Base-by-base conservation (phyloP, 2,113 vertebrate species). In the Chlamydotis undulata region DNA sequence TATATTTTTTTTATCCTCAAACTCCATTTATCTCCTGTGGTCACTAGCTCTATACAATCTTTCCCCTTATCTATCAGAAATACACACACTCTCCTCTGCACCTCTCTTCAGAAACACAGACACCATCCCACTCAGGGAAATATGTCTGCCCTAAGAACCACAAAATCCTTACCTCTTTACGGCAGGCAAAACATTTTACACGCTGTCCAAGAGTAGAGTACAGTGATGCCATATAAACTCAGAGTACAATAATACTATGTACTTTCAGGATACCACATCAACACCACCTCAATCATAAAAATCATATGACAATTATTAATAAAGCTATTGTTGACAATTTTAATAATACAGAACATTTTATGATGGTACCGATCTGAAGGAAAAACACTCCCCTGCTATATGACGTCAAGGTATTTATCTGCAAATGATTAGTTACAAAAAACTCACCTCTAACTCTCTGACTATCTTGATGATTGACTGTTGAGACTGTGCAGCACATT, bases 401-500 rank as follows among this genome's bases (percentile, higher is more conserved):
- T 83, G 7, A 83, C 55, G 12, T 31, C 10, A 75, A 89, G 59
- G 12, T 61, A 75, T 57, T 88, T 39, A 90, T 28, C 49, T 53
- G 25, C 31, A 18, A 80, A 76, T 41, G n/a, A 61, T 65, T 37
- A 83, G 55, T 53, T 65, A 47, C 4, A 69, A n/a, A 70, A 64
- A 80, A 91, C 95, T 96, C 79, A 99, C 99, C 98, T 99, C 98
- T 60, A 98, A 94, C 76, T 98, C 98, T 98, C 98, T 50, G 96
- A 97, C 94, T 98, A 98, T 97, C 97, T 90, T 98, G 96, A 86
- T 98, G 96, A 73, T 97, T 93, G 93, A 98, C 97, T 98, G 97
- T 52, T 99, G 98, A 85, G 98, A 97, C 89, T 98, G 98, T 64
- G 98, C 98, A 90, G 98, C 94, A 94, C 98, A 96, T 79, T 98